Conservation (phyloP, 2,113 vertebrate genomes). For the Suricata suricatta region DNA sequence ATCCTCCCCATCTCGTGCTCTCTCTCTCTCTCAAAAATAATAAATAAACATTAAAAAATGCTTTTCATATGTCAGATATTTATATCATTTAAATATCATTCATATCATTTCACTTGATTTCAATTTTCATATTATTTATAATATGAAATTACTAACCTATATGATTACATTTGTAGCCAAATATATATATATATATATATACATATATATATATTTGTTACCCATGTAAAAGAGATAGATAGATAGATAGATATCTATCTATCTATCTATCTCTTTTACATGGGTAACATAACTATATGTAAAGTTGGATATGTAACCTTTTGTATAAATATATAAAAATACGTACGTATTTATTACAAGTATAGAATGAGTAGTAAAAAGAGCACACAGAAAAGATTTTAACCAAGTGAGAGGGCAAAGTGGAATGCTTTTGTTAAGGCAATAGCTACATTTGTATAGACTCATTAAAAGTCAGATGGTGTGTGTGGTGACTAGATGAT, state of each 20-base stretch:
- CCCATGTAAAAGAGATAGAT: too few species aligned
- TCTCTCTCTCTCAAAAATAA: too few species aligned
- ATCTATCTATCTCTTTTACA: not conserved
- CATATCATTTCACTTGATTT: not conserved
- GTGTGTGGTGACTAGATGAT: not conserved
- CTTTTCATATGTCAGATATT: not conserved
- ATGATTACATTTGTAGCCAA: not conserved
- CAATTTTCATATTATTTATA: not conserved
- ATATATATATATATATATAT: not conserved
- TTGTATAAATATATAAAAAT: not conserved
- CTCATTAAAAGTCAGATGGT: not conserved
- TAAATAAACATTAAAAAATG: not conserved
- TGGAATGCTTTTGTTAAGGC: not conserved
- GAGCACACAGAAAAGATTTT: not conserved
- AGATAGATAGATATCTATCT: too few species aligned
- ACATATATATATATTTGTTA: too few species aligned
- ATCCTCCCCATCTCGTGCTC: too few species aligned
- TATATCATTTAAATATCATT: not conserved
- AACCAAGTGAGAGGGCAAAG: not conserved
- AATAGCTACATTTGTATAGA: not conserved
- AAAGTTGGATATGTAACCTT: not conserved
- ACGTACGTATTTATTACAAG: not conserved
- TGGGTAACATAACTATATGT: not conserved
- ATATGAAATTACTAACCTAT: not conserved
- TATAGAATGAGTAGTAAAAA: not conserved